Evolutionary conservation across 30 jellyfish, hydroid and myxozoan species (phyloP).

Genomic region (Cassiopea xamachana): DNA sequence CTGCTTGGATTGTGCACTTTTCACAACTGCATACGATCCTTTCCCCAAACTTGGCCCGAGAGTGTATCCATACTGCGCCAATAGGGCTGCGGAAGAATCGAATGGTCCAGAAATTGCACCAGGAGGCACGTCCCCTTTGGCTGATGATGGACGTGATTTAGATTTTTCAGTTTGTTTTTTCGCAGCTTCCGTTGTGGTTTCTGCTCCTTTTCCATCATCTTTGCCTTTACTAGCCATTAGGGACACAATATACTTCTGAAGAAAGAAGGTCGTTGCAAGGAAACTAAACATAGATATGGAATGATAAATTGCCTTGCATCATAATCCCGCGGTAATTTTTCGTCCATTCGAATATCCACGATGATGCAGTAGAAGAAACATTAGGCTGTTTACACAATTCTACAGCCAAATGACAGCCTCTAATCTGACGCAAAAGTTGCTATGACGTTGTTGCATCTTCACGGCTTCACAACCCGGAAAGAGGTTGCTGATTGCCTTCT

Average conservation of each 20-base stretch:
- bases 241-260: constrained; percentile 30
- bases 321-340: neutral
- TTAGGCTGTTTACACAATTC: neutral
- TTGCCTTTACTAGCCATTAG: constrained; percentile 71
- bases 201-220: constrained; percentile 32
- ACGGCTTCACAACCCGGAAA: neutral
- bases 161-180: constrained; percentile 26
- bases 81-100: constrained; percentile 96
- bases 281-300: constrained; percentile 69
- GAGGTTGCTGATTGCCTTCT: constrained; percentile 1
- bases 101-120: constrained; percentile 89
- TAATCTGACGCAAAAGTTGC: constrained; percentile 3
- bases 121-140: constrained; percentile 61
- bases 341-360: neutral
- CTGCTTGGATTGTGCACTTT: constrained; percentile 91
- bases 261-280: constrained; percentile 44
- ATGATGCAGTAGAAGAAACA: neutral
- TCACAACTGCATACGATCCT: constrained; percentile 97
- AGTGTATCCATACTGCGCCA: constrained; percentile 95
- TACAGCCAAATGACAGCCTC: neutral
- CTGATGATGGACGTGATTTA: constrained; percentile 57
- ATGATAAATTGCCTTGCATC: neutral
- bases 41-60: constrained; percentile 96
- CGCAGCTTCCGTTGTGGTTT: constrained; percentile 10
- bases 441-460: neutral